These are phyloP conservation scores for Aleadryas rufinucha DNA, from an alignment of 2,113 vertebrate genomes.

Conservation along the genomic window DNA sequence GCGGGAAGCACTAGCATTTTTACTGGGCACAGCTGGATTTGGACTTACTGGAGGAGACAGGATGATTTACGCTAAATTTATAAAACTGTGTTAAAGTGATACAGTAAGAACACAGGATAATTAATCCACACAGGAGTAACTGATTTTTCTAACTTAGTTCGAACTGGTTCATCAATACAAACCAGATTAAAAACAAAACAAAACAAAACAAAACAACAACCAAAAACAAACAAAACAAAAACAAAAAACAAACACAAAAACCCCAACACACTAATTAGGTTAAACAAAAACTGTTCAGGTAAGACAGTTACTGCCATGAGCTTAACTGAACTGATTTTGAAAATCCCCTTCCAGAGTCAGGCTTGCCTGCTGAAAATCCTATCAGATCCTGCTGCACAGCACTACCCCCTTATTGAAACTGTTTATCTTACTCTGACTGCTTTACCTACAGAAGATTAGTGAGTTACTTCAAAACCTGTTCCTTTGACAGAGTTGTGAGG, in stretches of 20 bases:
- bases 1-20: background rate
- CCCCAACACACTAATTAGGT: background rate
- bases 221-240: background rate
- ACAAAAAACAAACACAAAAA: background rate
- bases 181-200: background rate
- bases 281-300: background rate
- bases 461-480: conserved; percentile 8
- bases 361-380: background rate
- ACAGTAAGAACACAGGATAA: background rate
- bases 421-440: background rate
- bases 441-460: background rate
- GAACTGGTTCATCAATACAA: background rate
- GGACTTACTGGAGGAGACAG: background rate
- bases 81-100: background rate
- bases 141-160: background rate
- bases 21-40: background rate
- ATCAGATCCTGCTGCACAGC: background rate
- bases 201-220: too few species aligned
- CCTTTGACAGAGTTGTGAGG: background rate
- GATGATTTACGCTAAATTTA: background rate
- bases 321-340: background rate
- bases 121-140: background rate
- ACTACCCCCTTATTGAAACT: background rate
- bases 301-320: background rate
- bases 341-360: background rate